Base-by-base conservation (phyloP, 2,797 vertebrate genomes). In the Lacerta agilis region DNA sequence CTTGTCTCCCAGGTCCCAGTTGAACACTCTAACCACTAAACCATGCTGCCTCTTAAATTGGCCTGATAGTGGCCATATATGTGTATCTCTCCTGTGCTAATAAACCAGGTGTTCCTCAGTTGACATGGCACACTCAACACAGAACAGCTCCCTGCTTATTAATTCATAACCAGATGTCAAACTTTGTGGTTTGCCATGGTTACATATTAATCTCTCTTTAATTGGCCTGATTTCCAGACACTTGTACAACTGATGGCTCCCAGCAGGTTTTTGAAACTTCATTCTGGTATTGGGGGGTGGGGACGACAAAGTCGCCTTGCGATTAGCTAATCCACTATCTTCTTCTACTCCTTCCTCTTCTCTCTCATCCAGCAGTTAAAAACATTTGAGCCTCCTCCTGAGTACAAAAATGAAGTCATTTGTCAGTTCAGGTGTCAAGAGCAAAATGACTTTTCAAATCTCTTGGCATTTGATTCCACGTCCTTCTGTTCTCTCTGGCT, bases 191-290 rank as follows among this genome's bases (percentile, higher is more conserved):
- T 87, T 49, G 8, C 71, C 61, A 72, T 41, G 1, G 0, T 23
- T 90, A 83, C 92, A 94, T 95, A 94, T 94, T 90, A 91, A 95
- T 93, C 83, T 85, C 18, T 91, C 90, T 92, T 84, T 94, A 94
- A 96, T 92, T 95, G 88, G 87, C 82, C 85, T 17, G 0, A 75
- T 92, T 92, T 91, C 66, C 82, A 92, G 67, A 87, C 55, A 83
- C 58, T 36, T 41, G 10, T 55, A 0, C 7, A 18, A 94, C 86
- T 76, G 85, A 80, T 8, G 8, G 82, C 90, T 95, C 91, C 86
- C 91, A 6, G 1, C 0, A 2, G 88, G 45, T 89, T 91, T 90
- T 86, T 77, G 79, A 75, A 41, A 25, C 89, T 90, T 94, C 75
- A 18, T 25, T 36, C 0, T 18, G 73, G 49, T 73, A 64, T 23